These are phyloP conservation scores for Pasiphila rectangulata DNA, from an alignment of 2,888 invertebrate species.

Conservation along the genomic window DNA sequence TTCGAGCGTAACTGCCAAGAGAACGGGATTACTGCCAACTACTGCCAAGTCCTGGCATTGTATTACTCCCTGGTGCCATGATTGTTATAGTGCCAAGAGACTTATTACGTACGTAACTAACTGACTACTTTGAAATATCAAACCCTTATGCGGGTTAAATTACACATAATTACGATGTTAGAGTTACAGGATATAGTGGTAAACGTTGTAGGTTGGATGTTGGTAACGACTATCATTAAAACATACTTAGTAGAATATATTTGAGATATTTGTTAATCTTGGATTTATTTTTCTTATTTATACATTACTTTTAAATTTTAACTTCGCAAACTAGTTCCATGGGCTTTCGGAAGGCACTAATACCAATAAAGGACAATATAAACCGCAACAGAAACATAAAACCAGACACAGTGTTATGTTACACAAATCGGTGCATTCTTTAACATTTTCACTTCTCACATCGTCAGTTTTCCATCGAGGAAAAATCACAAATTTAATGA, in stretches of 20 bases:
- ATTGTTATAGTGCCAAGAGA: slow-evolving; percentile 11
- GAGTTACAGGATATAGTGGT: no score
- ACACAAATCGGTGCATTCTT: slow-evolving; percentile 43
- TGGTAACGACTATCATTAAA: no score
- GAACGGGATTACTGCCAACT: slow-evolving; percentile 6
- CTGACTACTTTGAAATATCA: background rate
- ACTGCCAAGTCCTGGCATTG: slow-evolving; percentile 11
- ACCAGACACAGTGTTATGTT: slow-evolving; percentile 39
- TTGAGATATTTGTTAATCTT: no score
- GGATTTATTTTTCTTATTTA: no score
- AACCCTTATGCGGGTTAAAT: background rate
- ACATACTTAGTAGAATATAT: no score
- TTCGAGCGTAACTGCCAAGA: slow-evolving; percentile 17
- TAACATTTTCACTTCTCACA: slow-evolving; percentile 16
- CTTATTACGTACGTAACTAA: slow-evolving; percentile 5
- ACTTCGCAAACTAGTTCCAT: background rate
- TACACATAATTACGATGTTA: no score
- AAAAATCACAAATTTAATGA: slow-evolving; percentile 35
- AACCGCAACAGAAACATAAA: slow-evolving; percentile 27
- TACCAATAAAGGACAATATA: slow-evolving; percentile 39
- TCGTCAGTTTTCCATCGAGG: slow-evolving; percentile 36
- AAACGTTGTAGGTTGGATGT: no score
- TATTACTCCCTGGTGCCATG: slow-evolving; percentile 9
- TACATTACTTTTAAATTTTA: no score
- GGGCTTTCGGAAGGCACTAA: slow-evolving; percentile 36